These are phyloP conservation scores for Platyura marginata DNA, from an alignment of 1,140 invertebrate genomes.

Conservation along the genomic window DNA sequence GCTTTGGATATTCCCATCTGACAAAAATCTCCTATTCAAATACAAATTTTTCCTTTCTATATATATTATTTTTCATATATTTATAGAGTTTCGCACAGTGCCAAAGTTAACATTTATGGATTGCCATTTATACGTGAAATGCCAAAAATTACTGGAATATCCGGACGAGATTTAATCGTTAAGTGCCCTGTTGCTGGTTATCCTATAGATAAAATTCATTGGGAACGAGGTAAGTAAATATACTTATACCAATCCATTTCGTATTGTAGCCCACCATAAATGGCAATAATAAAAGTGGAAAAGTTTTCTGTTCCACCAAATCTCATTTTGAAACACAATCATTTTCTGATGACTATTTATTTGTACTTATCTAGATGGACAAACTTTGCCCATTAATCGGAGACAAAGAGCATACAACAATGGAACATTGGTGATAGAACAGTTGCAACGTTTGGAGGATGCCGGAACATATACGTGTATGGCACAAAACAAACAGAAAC, in stretches of 20 bases:
- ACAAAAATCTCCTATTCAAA: neutral
- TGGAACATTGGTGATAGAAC: conserved; percentile 69
- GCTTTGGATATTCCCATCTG: neutral
- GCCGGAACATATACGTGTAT: conserved; percentile 77
- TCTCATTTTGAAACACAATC: neutral
- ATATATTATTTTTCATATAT: neutral
- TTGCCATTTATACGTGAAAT: conserved; percentile 75
- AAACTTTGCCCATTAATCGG: conserved; percentile 65
- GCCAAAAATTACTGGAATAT: conserved; percentile 78
- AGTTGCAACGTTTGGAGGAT: conserved; percentile 56
- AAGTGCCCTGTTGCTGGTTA: conserved; percentile 88
- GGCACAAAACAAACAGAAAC: conserved; percentile 64
- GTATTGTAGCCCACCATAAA: too few relatives aligned
- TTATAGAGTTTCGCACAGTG: conserved; percentile 48
- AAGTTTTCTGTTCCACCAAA: neutral
- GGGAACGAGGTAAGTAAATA: conserved; percentile 59
- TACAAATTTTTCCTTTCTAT: neutral
- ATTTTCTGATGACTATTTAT: too few relatives aligned
- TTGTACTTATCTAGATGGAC: conserved; percentile 39
- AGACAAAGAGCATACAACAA: conserved; percentile 73
- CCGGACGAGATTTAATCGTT: conserved; percentile 66
- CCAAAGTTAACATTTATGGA: conserved; percentile 80
- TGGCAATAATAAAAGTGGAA: too few relatives aligned
- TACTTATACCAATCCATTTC: too few relatives aligned
- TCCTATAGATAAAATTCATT: conserved; percentile 71